Evolutionary conservation across 2,113 vertebrate genomes (phyloP).

Genomic region (Haplochromis vanheusdeni): DNA sequence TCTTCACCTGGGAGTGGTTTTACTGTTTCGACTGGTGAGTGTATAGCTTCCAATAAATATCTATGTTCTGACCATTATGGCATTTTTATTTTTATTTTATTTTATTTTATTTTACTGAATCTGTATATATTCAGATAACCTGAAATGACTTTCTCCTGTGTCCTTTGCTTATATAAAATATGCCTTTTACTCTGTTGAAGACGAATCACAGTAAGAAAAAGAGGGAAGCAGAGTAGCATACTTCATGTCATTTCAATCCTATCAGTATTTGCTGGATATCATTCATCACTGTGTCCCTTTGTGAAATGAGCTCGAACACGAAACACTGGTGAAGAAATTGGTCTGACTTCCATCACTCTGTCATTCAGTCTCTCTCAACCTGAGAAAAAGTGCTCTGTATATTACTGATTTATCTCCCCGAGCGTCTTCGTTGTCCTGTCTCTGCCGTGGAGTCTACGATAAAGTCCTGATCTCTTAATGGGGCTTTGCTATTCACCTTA

Average conservation of each 20-base stretch:
- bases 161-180: not conserved
- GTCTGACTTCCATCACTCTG: slow-evolving; percentile 8
- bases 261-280: not conserved
- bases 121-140: not conserved
- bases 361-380: not conserved
- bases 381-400: not conserved
- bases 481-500: slow-evolving; percentile 21
- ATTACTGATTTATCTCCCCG: not conserved
- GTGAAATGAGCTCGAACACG: slow-evolving; percentile 9
- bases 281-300: not conserved
- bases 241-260: not conserved
- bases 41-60: not conserved
- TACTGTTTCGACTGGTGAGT: not conserved
- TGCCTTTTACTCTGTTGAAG: not conserved
- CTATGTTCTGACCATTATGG: not conserved
- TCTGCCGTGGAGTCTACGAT: slow-evolving; percentile 1
- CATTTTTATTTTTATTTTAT: not conserved
- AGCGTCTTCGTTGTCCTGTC: not conserved
- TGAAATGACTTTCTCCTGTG: not conserved
- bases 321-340: slow-evolving; percentile 7
- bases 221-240: not conserved
- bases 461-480: slow-evolving; percentile 51
- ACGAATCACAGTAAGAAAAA: not conserved
- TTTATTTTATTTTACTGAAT: not conserved
- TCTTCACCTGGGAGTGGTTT: not conserved